Evolutionary conservation across 2,888 invertebrate genomes (phyloP).

Genomic region (Sarcophaga carnaria): DNA sequence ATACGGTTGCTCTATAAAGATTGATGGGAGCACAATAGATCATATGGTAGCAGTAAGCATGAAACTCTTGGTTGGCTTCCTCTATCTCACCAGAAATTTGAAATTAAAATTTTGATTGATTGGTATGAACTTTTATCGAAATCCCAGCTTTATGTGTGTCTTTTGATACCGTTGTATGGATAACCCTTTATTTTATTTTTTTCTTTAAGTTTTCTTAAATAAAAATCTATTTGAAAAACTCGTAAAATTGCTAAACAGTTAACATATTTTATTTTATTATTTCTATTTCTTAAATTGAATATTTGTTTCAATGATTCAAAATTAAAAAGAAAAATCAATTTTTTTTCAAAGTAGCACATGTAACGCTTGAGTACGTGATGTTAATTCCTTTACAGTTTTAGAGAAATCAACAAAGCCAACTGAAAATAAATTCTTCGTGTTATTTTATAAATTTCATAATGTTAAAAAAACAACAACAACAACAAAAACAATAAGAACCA

Average conservation of each 20-base stretch:
- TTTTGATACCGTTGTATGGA: constrained; percentile 2
- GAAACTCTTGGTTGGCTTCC: too few relatives aligned
- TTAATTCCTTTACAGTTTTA: constrained; percentile 53
- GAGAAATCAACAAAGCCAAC: not conserved
- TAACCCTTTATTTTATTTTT: not conserved
- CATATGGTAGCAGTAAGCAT: too few relatives aligned
- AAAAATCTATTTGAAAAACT: not conserved
- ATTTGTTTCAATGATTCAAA: constrained; percentile 33
- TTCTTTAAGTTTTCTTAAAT: not conserved
- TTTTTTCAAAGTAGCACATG: not conserved
- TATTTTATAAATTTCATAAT: constrained; percentile 66
- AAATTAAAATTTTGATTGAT: too few relatives aligned
- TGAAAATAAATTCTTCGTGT: constrained; percentile 62
- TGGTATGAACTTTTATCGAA: too few relatives aligned
- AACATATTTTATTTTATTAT: too few relatives aligned
- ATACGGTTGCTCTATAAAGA: too few relatives aligned
- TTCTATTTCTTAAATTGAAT: not conserved
- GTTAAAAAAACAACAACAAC: constrained; percentile 19
- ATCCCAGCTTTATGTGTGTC: too few relatives aligned
- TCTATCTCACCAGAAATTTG: too few relatives aligned
- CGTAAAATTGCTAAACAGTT: constrained; percentile 30
- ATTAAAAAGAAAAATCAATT: not conserved
- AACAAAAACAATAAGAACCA: constrained; percentile 13
- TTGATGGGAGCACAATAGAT: too few relatives aligned
- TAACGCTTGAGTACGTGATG: constrained; percentile 61